phyloP scores from a whole-genome alignment of 2,888 invertebrate genomes.

The Homarus gammarus region DNA sequence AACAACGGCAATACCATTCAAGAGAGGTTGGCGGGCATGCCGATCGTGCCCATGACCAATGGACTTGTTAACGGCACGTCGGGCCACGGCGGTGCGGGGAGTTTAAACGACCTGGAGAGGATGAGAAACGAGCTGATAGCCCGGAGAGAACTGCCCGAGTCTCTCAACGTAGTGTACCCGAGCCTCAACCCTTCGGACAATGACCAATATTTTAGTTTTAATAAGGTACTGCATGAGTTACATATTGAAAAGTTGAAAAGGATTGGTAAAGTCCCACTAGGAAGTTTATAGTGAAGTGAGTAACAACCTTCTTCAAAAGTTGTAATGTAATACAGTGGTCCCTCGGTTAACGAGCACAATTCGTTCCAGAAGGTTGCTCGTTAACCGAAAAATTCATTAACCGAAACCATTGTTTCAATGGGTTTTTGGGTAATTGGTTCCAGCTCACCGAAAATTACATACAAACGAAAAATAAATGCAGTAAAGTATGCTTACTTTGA shows the following conservation, averaged over 20 bases:
- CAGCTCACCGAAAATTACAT: too few species aligned
- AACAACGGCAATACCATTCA: slow-evolving; percentile 11
- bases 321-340: too few species aligned
- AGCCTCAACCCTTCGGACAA: slow-evolving; percentile 67
- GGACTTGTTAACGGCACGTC: neutral
- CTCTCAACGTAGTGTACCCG: slow-evolving; percentile 59
- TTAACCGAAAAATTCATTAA: too few species aligned
- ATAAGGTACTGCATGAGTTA: slow-evolving; percentile 61
- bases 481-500: too few species aligned
- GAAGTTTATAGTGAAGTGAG: too few species aligned
- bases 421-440: too few species aligned
- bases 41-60: slow-evolving; percentile 8
- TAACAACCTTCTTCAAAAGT: too few species aligned
- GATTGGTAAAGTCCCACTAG: slow-evolving; percentile 50
- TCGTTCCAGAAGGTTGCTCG: too few species aligned
- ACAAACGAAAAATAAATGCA: too few species aligned
- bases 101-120: slow-evolving; percentile 1
- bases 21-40: neutral
- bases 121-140: slow-evolving; percentile 57
- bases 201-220: slow-evolving; percentile 65
- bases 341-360: too few species aligned
- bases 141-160: slow-evolving; percentile 64
- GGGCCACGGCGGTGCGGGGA: neutral
- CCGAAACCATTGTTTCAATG: too few species aligned
- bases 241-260: slow-evolving; percentile 69